Percentiles rank a stretch among this genome's conserved stretches.
Evolutionary conservation across 2,113 vertebrate genomes (phyloP).

Genomic region (Narcine bancroftii): DNA sequence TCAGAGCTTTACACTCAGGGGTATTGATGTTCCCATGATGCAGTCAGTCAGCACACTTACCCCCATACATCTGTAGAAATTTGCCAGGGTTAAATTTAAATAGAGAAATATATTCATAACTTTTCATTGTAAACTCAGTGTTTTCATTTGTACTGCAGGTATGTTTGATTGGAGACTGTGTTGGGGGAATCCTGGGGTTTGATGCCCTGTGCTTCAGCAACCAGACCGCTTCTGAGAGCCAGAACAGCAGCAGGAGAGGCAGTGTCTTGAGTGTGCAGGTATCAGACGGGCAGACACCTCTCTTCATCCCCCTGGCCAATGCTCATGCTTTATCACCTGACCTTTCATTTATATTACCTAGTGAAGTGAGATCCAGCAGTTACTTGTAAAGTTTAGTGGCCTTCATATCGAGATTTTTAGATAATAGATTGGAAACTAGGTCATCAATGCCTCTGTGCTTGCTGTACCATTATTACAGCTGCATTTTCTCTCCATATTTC

Average conservation of each 20-base stretch:
- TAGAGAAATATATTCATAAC: background rate
- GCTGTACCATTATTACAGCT: no score
- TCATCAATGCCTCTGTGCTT: background rate
- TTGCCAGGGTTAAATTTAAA: no score
- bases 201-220: slow-evolving; percentile 86
- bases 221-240: slow-evolving; percentile 77
- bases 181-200: slow-evolving; percentile 91
- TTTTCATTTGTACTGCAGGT: slow-evolving; percentile 61
- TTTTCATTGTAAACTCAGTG: background rate
- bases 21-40: no score
- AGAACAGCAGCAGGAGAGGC: slow-evolving; percentile 84
- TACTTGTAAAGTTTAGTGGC: background rate
- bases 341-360: no score
- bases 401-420: background rate
- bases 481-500: no score
- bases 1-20: no score
- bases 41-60: no score
- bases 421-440: background rate
- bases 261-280: slow-evolving; percentile 84
- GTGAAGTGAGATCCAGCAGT: background rate
- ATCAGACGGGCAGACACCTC: background rate
- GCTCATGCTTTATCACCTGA: no score
- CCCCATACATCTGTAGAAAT: no score
- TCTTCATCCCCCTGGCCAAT: no score
- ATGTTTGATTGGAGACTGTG: slow-evolving; percentile 91